A percentile compares a stretch with the other conserved stretches of the same genome.
Evolutionary conservation across 2,888 invertebrate species (phyloP).

Genomic region (Epinotia demarniana): DNA sequence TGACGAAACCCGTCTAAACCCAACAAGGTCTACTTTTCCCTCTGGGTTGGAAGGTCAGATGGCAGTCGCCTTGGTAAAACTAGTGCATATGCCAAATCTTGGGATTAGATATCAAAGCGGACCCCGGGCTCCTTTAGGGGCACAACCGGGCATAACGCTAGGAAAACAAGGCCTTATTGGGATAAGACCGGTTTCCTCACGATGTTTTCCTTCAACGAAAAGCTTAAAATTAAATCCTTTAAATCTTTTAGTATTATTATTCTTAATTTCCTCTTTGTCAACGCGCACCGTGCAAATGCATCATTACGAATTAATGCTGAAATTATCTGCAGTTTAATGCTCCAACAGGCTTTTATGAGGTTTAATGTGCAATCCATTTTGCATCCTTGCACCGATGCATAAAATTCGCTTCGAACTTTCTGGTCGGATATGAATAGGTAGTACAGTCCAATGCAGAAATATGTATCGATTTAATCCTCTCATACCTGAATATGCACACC

Average conservation of each 20-base stretch:
- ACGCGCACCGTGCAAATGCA: slow-evolving; percentile 25
- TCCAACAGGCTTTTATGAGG: slow-evolving; percentile 9
- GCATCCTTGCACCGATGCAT: neutral
- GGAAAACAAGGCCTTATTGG: too few species aligned
- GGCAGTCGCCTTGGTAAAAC: neutral
- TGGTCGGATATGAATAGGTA: neutral
- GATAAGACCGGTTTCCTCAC: too few species aligned
- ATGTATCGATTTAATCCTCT: neutral
- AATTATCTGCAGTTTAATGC: slow-evolving; percentile 35
- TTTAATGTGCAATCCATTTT: neutral
- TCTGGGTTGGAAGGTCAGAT: too few species aligned
- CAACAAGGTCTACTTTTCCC: too few species aligned
- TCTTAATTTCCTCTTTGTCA: neutral
- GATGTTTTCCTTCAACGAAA: too few species aligned
- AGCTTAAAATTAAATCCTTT: too few species aligned
- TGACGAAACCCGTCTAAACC: too few species aligned
- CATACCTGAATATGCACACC: neutral
- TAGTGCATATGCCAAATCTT: too few species aligned
- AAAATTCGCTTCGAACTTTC: neutral
- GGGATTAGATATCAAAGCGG: too few species aligned
- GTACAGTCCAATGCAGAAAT: neutral
- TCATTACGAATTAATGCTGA: slow-evolving; percentile 11
- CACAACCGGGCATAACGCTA: too few species aligned
- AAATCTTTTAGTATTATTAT: neutral
- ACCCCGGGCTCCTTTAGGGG: too few species aligned